These are phyloP conservation scores for Diphyllodes magnificus DNA, from an alignment of 2,113 vertebrate species.

Conservation along the genomic window DNA sequence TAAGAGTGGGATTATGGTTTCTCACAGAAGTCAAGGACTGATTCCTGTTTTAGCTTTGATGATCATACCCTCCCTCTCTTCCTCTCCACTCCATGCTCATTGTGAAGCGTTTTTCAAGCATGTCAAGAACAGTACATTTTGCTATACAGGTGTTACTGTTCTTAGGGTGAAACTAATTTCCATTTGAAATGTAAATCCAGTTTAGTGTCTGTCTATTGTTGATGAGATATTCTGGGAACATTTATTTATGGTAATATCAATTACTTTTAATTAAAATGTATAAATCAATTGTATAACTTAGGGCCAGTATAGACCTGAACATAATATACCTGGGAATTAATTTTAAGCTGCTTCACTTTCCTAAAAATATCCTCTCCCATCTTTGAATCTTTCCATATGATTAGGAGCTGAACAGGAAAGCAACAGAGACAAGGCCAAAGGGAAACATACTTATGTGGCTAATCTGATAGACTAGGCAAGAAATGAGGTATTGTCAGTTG, in stretches of 20 bases:
- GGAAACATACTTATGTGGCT: neutral
- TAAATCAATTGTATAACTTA: neutral
- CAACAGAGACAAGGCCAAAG: neutral
- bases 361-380: neutral
- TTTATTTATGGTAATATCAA: neutral
- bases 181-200: neutral
- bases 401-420: neutral
- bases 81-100: fast-evolving
- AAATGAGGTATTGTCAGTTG: neutral
- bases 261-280: neutral
- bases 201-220: neutral
- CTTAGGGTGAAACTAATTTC: neutral
- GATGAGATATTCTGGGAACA: neutral
- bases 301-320: neutral
- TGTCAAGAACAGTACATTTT: neutral
- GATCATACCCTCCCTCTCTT: neutral
- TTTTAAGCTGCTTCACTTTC: neutral
- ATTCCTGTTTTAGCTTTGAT: neutral
- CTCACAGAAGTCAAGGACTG: neutral
- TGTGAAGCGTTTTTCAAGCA: neutral
- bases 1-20: neutral
- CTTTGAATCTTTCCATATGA: neutral
- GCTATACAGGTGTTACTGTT: neutral
- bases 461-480: neutral
- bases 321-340: neutral